Conservation (phyloP, 1,140 invertebrate genomes). For the Drosophila melanogaster region DNA sequence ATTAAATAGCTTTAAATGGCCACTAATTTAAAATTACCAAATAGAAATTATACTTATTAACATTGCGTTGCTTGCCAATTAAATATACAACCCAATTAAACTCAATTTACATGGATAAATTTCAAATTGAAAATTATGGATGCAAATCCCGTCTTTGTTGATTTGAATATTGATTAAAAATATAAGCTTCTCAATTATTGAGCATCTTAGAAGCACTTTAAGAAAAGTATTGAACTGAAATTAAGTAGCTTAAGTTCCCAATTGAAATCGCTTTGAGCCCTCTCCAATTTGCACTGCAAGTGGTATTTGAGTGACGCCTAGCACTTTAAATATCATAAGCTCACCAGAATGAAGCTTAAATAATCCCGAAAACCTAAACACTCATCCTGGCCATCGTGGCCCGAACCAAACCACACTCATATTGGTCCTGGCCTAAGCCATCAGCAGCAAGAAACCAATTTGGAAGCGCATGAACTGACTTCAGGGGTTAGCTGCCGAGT, state of each 20-base stretch:
- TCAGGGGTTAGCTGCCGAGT: constrained; percentile 23
- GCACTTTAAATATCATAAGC: constrained; percentile 27
- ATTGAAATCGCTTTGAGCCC: constrained; percentile 6
- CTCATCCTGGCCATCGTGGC: neutral
- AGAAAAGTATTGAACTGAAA: neutral
- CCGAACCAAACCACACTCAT: constrained; percentile 15
- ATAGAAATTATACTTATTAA: no score
- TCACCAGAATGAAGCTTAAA: constrained; percentile 4
- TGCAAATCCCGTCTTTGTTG: neutral
- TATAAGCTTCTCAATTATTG: constrained; percentile 1
- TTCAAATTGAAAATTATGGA: neutral
- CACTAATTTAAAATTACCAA: neutral
- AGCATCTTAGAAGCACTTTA: neutral
- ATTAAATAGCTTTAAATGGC: neutral
- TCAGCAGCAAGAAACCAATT: constrained; percentile 41
- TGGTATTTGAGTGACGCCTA: neutral
- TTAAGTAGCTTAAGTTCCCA: constrained; percentile 2
- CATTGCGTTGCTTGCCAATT: neutral
- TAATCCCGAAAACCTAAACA: constrained; percentile 29
- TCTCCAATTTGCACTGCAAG: constrained; percentile 19
- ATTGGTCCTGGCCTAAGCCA: constrained; percentile 8
- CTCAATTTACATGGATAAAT: neutral
- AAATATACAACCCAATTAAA: neutral
- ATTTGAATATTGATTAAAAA: neutral
- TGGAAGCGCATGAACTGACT: constrained; percentile 48